Conservation (phyloP, 30 jellyfish, hydroid and myxozoan species). For the Morbakka virulenta region DNA sequence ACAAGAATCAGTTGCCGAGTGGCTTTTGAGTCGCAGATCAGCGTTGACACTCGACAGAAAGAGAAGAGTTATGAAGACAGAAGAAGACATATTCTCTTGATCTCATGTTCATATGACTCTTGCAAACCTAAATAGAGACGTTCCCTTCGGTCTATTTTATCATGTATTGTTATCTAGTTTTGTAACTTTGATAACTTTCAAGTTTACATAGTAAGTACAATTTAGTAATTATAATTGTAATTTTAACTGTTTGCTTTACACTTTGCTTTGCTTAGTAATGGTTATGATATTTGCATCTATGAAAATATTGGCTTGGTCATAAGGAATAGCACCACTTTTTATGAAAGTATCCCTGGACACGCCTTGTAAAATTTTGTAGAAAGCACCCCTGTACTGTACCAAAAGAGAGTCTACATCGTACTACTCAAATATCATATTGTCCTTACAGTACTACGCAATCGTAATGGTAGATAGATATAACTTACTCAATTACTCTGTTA, state of each 20-base stretch:
- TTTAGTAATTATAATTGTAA: no score
- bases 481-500: no score
- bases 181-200: neutral
- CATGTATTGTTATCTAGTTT: neutral
- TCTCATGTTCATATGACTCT: neutral
- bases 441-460: no score
- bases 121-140: neutral
- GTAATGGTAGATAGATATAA: no score
- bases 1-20: no score
- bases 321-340: neutral
- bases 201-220: no score
- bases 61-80: no score
- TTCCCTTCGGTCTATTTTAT: neutral
- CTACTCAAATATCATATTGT: no score
- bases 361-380: neutral
- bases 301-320: neutral
- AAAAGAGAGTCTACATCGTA: no score
- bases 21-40: no score
- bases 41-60: no score
- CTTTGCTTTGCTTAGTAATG: neutral
- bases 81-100: no score
- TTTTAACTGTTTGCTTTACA: neutral
- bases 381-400: neutral
- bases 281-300: neutral
- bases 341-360: neutral